Percentiles rank a stretch among this genome's conserved stretches.
Evolutionary conservation across 2,888 invertebrate genomes (phyloP).

Genomic region (Podotricha telesiphe): DNA sequence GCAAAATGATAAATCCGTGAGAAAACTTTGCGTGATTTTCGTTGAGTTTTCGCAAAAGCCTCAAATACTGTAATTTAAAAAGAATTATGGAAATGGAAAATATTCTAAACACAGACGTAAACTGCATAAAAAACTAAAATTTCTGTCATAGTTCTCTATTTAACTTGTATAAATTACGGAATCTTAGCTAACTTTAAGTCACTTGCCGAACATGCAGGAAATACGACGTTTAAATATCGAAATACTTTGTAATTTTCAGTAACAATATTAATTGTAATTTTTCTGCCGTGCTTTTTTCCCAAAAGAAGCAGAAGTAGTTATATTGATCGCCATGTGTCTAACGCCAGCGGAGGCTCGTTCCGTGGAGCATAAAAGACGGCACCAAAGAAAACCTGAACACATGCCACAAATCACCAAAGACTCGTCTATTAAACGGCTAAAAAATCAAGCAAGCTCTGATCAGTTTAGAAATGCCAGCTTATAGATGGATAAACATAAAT

Average conservation of each 20-base stretch:
- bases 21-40: conserved; percentile 56
- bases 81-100: no score
- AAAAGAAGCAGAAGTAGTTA: conserved; percentile 78
- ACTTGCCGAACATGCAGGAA: no score
- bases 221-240: no score
- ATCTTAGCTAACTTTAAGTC: no score
- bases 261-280: no score
- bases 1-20: conserved; percentile 67
- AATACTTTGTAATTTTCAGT: no score
- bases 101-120: no score
- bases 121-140: no score
- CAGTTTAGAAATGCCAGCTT: conserved; percentile 65
- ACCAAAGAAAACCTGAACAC: conserved; percentile 60
- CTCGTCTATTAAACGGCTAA: conserved; percentile 53
- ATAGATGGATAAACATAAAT: conserved; percentile 66
- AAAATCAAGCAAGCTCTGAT: conserved; percentile 54
- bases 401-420: conserved; percentile 63
- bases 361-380: conserved; percentile 64
- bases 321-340: conserved; percentile 74
- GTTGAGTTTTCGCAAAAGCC: conserved; percentile 56
- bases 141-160: no score
- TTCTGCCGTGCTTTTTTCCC: no score
- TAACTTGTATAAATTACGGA: no score
- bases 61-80: conserved; percentile 32
- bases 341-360: conserved; percentile 68